phyloP scores from a whole-genome alignment of 2,113 vertebrate genomes.

The Xenopus laevis region DNA sequence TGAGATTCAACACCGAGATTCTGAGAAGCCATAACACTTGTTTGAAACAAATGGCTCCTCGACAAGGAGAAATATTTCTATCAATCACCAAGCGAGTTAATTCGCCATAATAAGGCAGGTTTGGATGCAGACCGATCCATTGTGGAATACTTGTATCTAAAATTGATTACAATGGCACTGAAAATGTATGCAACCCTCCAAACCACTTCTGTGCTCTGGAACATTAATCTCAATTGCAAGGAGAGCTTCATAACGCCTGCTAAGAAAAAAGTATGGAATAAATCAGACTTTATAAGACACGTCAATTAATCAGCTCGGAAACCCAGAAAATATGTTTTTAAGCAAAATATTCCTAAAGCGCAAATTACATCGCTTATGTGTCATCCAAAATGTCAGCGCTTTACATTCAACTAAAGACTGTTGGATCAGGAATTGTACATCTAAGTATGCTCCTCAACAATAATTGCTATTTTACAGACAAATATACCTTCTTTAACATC shows the following conservation, averaged over 20 bases:
- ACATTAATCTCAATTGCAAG: slow-evolving; percentile 78
- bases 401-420: not conserved
- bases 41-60: slow-evolving; percentile 73
- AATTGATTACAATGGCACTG: slow-evolving; percentile 76
- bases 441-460: not conserved
- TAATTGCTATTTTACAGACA: not conserved
- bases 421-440: slow-evolving; percentile 12
- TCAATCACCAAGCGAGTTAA: slow-evolving; percentile 78
- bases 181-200: slow-evolving; percentile 73
- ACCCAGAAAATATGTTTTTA: slow-evolving; percentile 41
- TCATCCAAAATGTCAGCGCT: not conserved
- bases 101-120: slow-evolving; percentile 75
- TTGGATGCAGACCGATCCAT: slow-evolving; percentile 68
- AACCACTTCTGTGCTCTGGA: slow-evolving; percentile 68
- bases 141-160: slow-evolving; percentile 67
- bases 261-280: slow-evolving; percentile 73
- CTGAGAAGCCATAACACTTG: slow-evolving; percentile 59
- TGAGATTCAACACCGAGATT: slow-evolving; percentile 51
- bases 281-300: slow-evolving; percentile 74
- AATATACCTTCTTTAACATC: too few species aligned
- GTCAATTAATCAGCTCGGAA: slow-evolving; percentile 69
- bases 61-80: slow-evolving; percentile 63
- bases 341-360: slow-evolving; percentile 44
- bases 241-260: slow-evolving; percentile 69
- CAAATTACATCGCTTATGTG: slow-evolving; percentile 20